A percentile compares a stretch with the other conserved stretches of the same genome.
phyloP scores from a whole-genome alignment of 2,797 vertebrate species.

The Sebastolobus altivelis region DNA sequence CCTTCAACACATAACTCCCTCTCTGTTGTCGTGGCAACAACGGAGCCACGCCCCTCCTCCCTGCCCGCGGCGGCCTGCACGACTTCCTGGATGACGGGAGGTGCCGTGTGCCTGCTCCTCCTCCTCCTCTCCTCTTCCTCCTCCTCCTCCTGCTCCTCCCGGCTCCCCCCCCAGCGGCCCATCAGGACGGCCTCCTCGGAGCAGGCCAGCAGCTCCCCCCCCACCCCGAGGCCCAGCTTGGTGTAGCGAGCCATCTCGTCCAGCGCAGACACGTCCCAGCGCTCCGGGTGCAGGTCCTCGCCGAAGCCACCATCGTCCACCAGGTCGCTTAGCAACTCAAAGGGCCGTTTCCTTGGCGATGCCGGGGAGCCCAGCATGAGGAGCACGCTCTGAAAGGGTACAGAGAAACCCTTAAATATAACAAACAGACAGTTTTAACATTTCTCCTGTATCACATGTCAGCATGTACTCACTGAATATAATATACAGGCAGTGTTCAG shows the following conservation, averaged over 20 bases:
- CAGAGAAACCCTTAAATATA: background rate
- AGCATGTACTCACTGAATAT: too few relatives aligned
- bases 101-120: conserved; percentile 23
- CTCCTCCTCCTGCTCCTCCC: conserved; percentile 71
- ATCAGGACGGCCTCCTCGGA: conserved; percentile 81
- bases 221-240: conserved; percentile 77
- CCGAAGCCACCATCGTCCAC: conserved; percentile 83
- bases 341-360: conserved; percentile 81
- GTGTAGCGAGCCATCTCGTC: conserved; percentile 85
- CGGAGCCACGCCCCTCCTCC: conserved; percentile 26
- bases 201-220: conserved; percentile 77
- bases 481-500: too few relatives aligned
- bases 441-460: background rate
- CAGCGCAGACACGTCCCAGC: conserved; percentile 84
- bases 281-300: conserved; percentile 82
- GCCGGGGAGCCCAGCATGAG: conserved; percentile 85
- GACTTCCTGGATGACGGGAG: conserved; percentile 41
- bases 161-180: conserved; percentile 75
- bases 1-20: conserved; percentile 47
- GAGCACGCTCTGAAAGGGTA: conserved; percentile 72
- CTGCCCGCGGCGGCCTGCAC: conserved; percentile 25
- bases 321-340: conserved; percentile 85
- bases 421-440: background rate
- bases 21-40: conserved; percentile 41
- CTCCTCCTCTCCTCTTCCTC: conserved; percentile 49